Evolutionary conservation across 2,113 vertebrate species (phyloP), one percentile per base, ranked within the genome.

Genomic region (Antigone vipio): DNA sequence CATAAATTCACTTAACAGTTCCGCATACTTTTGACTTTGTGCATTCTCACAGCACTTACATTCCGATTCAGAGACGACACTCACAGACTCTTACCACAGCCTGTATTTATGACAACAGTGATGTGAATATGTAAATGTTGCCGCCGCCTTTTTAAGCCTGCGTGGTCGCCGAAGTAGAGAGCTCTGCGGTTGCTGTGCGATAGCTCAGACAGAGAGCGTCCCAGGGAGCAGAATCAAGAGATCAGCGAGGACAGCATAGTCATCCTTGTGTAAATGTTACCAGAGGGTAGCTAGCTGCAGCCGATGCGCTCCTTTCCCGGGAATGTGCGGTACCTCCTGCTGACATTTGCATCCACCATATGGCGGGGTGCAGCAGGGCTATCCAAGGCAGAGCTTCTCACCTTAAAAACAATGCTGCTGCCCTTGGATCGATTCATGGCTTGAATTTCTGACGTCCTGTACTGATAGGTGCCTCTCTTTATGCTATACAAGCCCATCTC

Each of bases 401-500:
- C 52, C 42, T 58, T 40, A 55, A 30, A 30, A 20, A 5, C 11
- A 29, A 0, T 2, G 5, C 1, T 7, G 5, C 58, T 73, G 75
- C 23, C 60, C 69, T 85, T 12, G 17, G 19, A 2, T 6, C 0
- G 58, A 15, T 52, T 64, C 35, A 0, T 0, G 27, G 3, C 19
- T 32, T 47, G 38, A 9, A 0, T 3, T n/a, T 45, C 44, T 50
- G 47, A 3, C 21, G 4, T 9, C n/a, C 8, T 2, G 38, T 4
- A 6, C 47, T 42, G 49, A 53, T 32, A 3, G 29, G 26, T 23
- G 42, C 5, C 15, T 17, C 5, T 1, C 11, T 5, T 35, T n/a
- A 12, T 4, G 1, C 47, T 5, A 0, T 1, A 9, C 13, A 8
- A 55, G 19, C 9, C 3, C 1, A 1, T 2, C 29, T 24, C 26